Evolutionary conservation across 2,797 vertebrate species (phyloP).

Genomic region (Chelon labrosus): DNA sequence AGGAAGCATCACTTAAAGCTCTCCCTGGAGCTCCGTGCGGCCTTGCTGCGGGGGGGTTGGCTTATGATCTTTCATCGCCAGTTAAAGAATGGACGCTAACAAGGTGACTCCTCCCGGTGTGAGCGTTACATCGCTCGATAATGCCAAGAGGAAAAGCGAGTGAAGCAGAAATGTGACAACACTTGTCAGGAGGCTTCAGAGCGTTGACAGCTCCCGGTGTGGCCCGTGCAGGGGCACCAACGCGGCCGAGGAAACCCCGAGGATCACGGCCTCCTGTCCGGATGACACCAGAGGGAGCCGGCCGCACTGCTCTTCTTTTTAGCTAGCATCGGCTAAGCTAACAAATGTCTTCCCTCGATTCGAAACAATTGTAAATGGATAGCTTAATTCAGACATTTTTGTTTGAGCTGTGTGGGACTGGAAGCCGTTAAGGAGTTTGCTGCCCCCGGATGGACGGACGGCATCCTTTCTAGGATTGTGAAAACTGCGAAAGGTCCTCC

Average conservation of each 20-base stretch:
- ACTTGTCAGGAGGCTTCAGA: conserved; percentile 59
- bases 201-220: conserved; percentile 63
- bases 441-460: conserved; percentile 58
- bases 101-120: conserved; percentile 39
- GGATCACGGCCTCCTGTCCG: conserved; percentile 81
- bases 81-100: conserved; percentile 60
- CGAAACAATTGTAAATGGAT: conserved; percentile 60
- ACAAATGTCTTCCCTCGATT: conserved; percentile 67
- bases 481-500: background rate
- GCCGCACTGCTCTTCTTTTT: conserved; percentile 38
- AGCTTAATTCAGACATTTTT: conserved; percentile 44
- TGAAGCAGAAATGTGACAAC: conserved; percentile 74
- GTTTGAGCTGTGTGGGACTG: conserved; percentile 30
- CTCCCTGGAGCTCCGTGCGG: conserved; percentile 59
- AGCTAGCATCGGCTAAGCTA: conserved; percentile 78
- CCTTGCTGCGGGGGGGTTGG: conserved; percentile 52
- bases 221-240: conserved; percentile 62
- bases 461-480: conserved; percentile 41
- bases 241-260: conserved; percentile 79
- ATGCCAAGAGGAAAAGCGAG: conserved; percentile 40
- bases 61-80: conserved; percentile 59
- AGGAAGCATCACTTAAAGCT: conserved; percentile 59
- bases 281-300: conserved; percentile 70
- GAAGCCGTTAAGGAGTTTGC: conserved; percentile 58
- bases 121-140: conserved; percentile 35